Base-by-base conservation (phyloP, 2,797 vertebrate genomes). In the Gymnoscopelus braueri region DNA sequence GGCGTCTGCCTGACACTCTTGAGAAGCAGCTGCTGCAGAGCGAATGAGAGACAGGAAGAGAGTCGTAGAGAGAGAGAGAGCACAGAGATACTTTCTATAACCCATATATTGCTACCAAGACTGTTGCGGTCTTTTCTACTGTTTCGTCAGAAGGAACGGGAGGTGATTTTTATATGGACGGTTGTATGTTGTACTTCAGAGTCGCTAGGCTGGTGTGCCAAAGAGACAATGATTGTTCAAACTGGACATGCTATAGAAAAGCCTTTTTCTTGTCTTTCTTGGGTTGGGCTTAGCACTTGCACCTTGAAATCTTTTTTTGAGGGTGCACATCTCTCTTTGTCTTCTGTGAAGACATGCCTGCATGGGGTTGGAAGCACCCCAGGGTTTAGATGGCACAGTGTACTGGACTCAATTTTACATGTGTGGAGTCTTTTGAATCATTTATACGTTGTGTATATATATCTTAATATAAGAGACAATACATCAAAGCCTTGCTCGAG, bases 331-430 rank as follows among this genome's bases (percentile, higher is more conserved):
- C 77, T 81, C 77, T 84, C 93, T 74, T 93, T 3, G 96, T 98
- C 97, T 99, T 99, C 97, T 94, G 84, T 97, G 97, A 99, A 98
- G 97, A 98, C 95, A 80, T 79, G 88, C 93, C 95, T 90, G 86
- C 90, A 84, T 87, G 89, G 86, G 87, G 82, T 78, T 11, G 29
- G 39, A 83, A 74, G 60, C 88, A 86, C 88, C 86, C 86, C 81
- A 76, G 69, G 39, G 79, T 85, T 87, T 79, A 84, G 74, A 87
- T 60, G 89, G 94, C 84, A 92, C 93, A 91, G 81, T 87, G 88
- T 86, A 91, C 83, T 84, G 87, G 88, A 94, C 95, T 95, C 85
- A 68, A 92, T 94, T 89, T 91, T 91, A 84, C 89, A 91, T 79
- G 82, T 87, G 83, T 81, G 85, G 92, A 93, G 93, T 92, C 84